Conservation (phyloP, 2,797 vertebrate species). For the Macroramphosus scolopax region DNA sequence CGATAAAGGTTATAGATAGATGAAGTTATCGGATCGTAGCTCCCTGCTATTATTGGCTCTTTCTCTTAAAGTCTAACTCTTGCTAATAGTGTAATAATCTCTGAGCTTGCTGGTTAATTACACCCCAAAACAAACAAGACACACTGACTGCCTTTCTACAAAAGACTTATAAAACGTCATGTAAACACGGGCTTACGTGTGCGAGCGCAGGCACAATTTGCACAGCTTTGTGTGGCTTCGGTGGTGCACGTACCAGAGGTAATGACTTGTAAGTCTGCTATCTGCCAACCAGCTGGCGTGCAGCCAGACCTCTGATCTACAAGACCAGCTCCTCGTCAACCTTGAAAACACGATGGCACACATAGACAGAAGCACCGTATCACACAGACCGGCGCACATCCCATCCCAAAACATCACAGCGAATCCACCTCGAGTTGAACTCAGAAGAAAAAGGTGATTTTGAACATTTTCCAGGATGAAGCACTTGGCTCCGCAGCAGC, state of each 20-base stretch:
- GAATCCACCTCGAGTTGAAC: slow-evolving; percentile 7
- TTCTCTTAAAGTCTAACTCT: slow-evolving; percentile 22
- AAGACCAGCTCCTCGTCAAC: slow-evolving; percentile 20
- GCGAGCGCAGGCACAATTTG: slow-evolving; percentile 22
- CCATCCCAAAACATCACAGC: slow-evolving; percentile 25
- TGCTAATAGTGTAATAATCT: slow-evolving; percentile 45
- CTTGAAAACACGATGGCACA: slow-evolving; percentile 16
- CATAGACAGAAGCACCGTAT: slow-evolving; percentile 10
- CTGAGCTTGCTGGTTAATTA: slow-evolving; percentile 60
- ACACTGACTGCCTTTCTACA: slow-evolving; percentile 41
- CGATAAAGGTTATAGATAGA: slow-evolving; percentile 4
- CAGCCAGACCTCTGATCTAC: slow-evolving; percentile 51
- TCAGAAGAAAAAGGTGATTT: slow-evolving; percentile 24
- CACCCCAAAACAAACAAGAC: slow-evolving; percentile 51
- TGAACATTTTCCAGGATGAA: no score
- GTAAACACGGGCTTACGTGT: slow-evolving; percentile 40
- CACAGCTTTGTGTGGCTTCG: slow-evolving; percentile 38
- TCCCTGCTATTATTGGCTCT: slow-evolving; percentile 26
- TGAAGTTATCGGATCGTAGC: slow-evolving; percentile 19
- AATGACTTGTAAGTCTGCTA: slow-evolving; percentile 58
- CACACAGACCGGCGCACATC: slow-evolving; percentile 1
- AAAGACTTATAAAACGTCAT: slow-evolving; percentile 29
- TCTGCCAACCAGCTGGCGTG: slow-evolving; percentile 51
- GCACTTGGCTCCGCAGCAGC: slow-evolving; percentile 16
- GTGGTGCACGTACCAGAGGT: slow-evolving; percentile 36